These are phyloP conservation scores for Echinops telfairi DNA, from an alignment of 2,113 vertebrate species.

Conservation along the genomic window DNA sequence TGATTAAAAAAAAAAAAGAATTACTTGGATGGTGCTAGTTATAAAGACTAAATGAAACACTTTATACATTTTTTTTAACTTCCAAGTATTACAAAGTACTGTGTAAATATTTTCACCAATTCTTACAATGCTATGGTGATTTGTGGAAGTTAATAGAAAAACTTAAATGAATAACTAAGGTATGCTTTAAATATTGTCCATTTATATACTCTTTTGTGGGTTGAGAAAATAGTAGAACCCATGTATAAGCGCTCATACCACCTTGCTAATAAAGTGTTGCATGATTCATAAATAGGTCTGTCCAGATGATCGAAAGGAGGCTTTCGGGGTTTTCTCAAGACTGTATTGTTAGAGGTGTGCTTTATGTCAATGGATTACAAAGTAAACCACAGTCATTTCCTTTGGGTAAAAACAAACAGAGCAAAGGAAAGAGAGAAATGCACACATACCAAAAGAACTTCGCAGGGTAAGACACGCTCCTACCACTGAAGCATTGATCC, in stretches of 20 bases:
- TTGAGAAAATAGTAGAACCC: background rate
- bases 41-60: background rate
- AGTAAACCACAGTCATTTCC: background rate
- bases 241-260: background rate
- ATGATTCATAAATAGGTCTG: background rate
- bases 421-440: slow-evolving; percentile 6
- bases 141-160: background rate
- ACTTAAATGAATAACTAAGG: background rate
- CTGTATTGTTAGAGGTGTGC: background rate
- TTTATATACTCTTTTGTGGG: background rate
- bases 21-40: background rate
- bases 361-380: background rate
- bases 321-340: background rate
- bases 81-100: background rate
- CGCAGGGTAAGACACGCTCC: background rate
- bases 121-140: background rate
- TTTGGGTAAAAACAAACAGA: background rate
- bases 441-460: background rate
- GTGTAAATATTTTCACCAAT: background rate
- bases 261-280: background rate
- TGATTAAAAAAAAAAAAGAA: no score
- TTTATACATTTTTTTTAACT: background rate
- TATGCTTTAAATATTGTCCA: background rate
- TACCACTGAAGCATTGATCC: background rate
- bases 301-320: slow-evolving; percentile 19